Conservation (phyloP, 1,140 invertebrate species). For the Orchesella cincta region DNA sequence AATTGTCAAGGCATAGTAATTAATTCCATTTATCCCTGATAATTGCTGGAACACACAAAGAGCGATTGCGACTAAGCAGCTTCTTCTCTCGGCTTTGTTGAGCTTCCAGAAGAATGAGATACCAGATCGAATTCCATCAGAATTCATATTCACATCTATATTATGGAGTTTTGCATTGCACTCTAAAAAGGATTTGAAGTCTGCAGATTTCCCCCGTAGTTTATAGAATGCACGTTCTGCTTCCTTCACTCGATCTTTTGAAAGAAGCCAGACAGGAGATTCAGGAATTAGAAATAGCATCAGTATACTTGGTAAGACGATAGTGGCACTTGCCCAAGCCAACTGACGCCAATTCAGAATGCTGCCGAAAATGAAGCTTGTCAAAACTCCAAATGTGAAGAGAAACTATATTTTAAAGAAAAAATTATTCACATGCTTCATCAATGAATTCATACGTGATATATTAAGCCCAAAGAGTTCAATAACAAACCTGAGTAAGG, state of each 20-base stretch:
- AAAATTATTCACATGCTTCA: background rate
- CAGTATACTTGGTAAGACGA: slow-evolving; percentile 37
- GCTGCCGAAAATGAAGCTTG: slow-evolving; percentile 37
- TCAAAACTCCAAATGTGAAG: slow-evolving; percentile 40
- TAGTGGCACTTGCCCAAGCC: slow-evolving; percentile 30
- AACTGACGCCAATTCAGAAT: slow-evolving; percentile 36
- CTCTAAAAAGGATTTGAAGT: slow-evolving; percentile 7
- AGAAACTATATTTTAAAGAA: slow-evolving; percentile 36
- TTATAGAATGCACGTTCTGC: slow-evolving; percentile 5
- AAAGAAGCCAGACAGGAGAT: slow-evolving; percentile 45
- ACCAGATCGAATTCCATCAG: background rate
- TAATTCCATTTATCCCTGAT: slow-evolving; percentile 43
- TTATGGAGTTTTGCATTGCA: background rate
- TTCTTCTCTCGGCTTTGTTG: slow-evolving; percentile 11
- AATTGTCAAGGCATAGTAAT: slow-evolving; percentile 47
- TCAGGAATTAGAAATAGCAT: slow-evolving; percentile 40
- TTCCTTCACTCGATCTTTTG: background rate
- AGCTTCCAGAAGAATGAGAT: background rate
- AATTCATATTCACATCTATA: background rate
- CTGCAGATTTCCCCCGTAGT: background rate
- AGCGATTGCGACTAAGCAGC: slow-evolving; percentile 34
- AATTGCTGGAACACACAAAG: slow-evolving; percentile 43
- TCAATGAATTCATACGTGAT: background rate
- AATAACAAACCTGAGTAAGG: slow-evolving; percentile 38
- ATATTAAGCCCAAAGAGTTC: background rate